Base-by-base conservation (phyloP, 2,888 invertebrate genomes). In the Clostera curtula region DNA sequence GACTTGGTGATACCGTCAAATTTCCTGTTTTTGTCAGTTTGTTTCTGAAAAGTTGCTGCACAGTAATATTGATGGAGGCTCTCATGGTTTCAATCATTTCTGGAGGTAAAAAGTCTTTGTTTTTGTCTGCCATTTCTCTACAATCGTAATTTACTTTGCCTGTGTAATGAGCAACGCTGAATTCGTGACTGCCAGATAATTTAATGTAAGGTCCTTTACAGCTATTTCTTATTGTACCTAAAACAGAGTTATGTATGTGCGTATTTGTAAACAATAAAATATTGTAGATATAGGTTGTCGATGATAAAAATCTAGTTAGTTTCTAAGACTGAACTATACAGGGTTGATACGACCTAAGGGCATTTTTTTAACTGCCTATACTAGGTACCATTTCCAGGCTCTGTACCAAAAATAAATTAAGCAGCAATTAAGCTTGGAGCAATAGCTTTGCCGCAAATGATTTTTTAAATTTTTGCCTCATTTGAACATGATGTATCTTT, bases 51-150 rank as follows among this genome's bases (percentile, higher is more conserved):
- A 96, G 83, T 27, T 90, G 85, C 60, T 90, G 89, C 22, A 97
- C 85, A 4, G 89, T 86, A 16, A 86, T 75, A 61, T 91, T 88
- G 5, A 76, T 80, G 0, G 96, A 96, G 10, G 88, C 86, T 43
- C 96, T 86, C 79, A 97, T 87, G 0, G 92, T 90, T 72, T 95
- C 94, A 31, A 94, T 91, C 82, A 97, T 90, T 80, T 97, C 97
- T 0, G 93, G 93, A 0, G 96, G 93, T 7, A 96, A 84, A 57
- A 95, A 95, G 64, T 97, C 96, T 27, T 94, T 89, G 74, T 97
- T 97, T 67, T 93, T 95, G 50, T 93, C 92, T 12, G 93, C 87
- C 85, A 97, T 93, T 57, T 93, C 92, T 39, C 89, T 86, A 0
- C 90, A 90, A 52, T 93, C 92, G 65, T 97, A 97, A 47, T 87